Evolutionary conservation across 2,113 vertebrate species (phyloP).

Genomic region (Bujurquina vittata): DNA sequence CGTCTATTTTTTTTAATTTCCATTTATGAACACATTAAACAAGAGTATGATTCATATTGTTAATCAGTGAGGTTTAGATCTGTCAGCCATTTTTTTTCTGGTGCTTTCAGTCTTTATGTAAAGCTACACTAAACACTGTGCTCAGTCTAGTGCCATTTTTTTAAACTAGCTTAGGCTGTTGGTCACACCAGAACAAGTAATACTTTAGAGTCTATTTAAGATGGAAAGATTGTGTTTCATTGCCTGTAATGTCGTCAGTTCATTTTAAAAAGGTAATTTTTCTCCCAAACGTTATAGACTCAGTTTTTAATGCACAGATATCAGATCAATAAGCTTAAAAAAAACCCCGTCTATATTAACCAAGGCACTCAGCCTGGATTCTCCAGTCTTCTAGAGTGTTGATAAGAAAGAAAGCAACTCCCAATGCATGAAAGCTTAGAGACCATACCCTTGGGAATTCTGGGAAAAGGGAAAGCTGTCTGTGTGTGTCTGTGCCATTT

Average conservation of each 20-base stretch:
- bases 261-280: background rate
- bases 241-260: background rate
- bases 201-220: background rate
- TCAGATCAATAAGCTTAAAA: background rate
- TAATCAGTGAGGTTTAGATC: background rate
- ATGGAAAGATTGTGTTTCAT: background rate
- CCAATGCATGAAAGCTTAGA: background rate
- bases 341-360: background rate
- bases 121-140: slow-evolving; percentile 1
- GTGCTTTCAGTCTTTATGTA: background rate
- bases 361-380: background rate
- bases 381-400: background rate
- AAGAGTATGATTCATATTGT: background rate
- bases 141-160: background rate
- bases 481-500: background rate
- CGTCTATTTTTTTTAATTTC: background rate
- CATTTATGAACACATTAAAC: background rate
- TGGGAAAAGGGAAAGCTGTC: slow-evolving; percentile 45
- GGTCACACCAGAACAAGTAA: background rate
- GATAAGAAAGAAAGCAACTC: background rate
- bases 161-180: background rate
- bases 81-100: background rate
- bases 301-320: background rate
- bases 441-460: slow-evolving; percentile 20
- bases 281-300: background rate